phyloP scores from a whole-genome alignment of 1,140 invertebrate species.

The Aricia agestis region DNA sequence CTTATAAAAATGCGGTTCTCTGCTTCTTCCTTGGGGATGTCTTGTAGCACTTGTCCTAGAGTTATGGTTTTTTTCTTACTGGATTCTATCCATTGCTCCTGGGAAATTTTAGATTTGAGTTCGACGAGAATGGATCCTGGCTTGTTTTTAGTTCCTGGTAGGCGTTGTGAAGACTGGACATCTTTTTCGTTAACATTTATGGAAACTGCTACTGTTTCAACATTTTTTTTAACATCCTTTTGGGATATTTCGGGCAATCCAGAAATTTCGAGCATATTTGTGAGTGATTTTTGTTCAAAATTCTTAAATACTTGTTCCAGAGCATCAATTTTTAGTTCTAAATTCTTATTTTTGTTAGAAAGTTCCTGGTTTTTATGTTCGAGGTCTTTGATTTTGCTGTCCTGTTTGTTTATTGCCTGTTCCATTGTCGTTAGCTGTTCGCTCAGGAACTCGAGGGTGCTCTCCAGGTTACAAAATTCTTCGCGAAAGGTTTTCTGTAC shows the following conservation, averaged over 20 bases:
- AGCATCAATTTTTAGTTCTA: not conserved
- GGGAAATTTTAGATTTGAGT: conserved; percentile 22
- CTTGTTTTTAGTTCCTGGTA: conserved; percentile 23
- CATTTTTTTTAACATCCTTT: conserved; percentile 4
- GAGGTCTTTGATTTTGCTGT: conserved; percentile 19
- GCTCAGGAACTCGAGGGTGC: conserved; percentile 29
- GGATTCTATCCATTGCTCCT: conserved; percentile 27
- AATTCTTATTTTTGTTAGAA: conserved; percentile 28
- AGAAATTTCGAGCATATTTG: conserved; percentile 28
- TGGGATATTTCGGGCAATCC: conserved; percentile 21
- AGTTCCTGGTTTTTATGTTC: conserved; percentile 28
- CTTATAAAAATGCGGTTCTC: conserved; percentile 24
- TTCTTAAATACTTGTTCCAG: conserved; percentile 1
- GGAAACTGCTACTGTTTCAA: conserved; percentile 22
- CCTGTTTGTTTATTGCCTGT: too few species aligned
- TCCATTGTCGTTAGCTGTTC: conserved; percentile 14
- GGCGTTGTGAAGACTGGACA: conserved; percentile 21
- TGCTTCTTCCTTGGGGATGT: conserved; percentile 21
- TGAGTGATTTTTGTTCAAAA: conserved; percentile 31
- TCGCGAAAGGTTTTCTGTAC: conserved; percentile 34
- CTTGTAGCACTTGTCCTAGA: not conserved
- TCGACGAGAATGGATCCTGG: conserved; percentile 17
- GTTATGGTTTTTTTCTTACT: not conserved
- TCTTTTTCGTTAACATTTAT: conserved; percentile 23
- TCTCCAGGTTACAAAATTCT: conserved; percentile 23